Base-by-base conservation (phyloP, 2,888 invertebrate genomes). In the Xylocampa areola region DNA sequence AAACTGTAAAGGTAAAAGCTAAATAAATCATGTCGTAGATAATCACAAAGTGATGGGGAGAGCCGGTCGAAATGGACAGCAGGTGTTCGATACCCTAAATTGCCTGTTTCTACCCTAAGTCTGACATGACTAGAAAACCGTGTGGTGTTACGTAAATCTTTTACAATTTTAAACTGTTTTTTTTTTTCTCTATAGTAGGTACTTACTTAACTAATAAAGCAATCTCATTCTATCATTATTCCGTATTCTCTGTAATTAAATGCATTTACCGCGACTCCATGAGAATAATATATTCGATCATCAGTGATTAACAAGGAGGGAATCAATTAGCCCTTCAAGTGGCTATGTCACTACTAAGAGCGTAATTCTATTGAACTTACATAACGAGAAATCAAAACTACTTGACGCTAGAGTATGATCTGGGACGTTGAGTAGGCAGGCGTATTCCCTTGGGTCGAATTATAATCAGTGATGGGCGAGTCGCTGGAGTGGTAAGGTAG, bases 401-500 rank as follows among this genome's bases (percentile, higher is more conserved):
- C 23, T 44, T 23, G 11, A 35, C 10, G 7, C n/a, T 3, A 39
- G 66, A 52, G 33, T 45, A 14, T 10, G 10, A 16, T n/a, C 25
- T n/a, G 16, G 27, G 25, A n/a, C n/a, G n/a, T n/a, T n/a, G n/a
- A n/a, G n/a, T n/a, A n/a, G n/a, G n/a, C n/a, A n/a, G n/a, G n/a
- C 14, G 49, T 35, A 40, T 30, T 59, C 43, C 30, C 43, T 63
- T 35, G 44, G 32, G 40, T 52, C 45, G 47, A 19, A 39, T 53
- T 44, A 54, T 62, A 55, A 70, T 52, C 61, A 53, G 44, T 25
- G 67, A 48, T 57, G 39, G 43, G n/a, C 29, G 27, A 45, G 35
- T 29, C 71, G 52, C 47, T 49, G 65, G 55, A 66, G 68, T 51
- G n/a, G 72, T 62, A 61, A 65, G 59, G 59, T 45, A 32, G 57